Evolutionary conservation across 2,113 vertebrate genomes (phyloP).

Genomic region (Hippopotamus amphibius): DNA sequence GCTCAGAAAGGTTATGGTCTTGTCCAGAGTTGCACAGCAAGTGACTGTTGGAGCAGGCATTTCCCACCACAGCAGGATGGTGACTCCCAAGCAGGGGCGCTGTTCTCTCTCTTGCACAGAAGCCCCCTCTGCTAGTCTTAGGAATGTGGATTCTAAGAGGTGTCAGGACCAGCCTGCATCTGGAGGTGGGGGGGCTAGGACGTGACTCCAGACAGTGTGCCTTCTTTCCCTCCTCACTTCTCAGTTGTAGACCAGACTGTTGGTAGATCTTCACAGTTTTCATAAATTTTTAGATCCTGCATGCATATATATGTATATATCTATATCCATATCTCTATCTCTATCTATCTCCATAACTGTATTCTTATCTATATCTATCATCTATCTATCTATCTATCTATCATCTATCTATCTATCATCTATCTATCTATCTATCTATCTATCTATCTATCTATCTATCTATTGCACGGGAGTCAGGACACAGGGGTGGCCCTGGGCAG

Average conservation of each 20-base stretch:
- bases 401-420: too few relatives aligned
- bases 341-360: too few relatives aligned
- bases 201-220: accelerated
- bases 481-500: accelerated
- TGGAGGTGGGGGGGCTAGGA: background rate
- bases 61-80: background rate
- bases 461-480: background rate
- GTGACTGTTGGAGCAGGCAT: background rate
- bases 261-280: background rate
- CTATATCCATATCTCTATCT: background rate
- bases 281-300: background rate
- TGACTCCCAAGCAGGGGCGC: background rate
- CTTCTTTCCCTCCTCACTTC: background rate
- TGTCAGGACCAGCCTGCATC: accelerated
- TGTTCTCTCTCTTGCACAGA: background rate
- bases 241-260: background rate
- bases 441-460: too few relatives aligned
- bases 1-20: background rate
- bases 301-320: background rate
- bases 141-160: background rate
- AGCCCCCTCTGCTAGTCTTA: background rate
- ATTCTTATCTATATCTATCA: too few relatives aligned
- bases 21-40: background rate
- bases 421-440: too few relatives aligned
- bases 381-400: too few relatives aligned